Evolutionary conservation across 1,140 invertebrate genomes (phyloP).

Genomic region (Zaprionus ghesquierei): DNA sequence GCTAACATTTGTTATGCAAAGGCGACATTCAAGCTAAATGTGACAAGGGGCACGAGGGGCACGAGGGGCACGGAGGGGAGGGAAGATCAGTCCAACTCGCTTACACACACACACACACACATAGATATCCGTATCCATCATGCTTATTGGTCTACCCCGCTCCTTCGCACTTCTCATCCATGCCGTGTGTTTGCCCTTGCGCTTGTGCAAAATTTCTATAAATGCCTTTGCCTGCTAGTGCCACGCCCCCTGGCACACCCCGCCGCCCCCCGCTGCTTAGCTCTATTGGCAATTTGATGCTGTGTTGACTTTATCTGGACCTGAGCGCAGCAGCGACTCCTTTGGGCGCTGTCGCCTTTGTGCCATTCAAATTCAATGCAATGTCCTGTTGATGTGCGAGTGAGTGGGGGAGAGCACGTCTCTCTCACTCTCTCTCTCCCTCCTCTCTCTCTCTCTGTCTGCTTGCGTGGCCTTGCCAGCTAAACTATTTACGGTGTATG

Average conservation of each 20-base stretch:
- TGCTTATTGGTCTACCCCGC: slow-evolving; percentile 43
- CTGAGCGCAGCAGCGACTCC: slow-evolving; percentile 15
- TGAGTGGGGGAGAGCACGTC: background rate
- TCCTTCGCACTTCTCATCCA: background rate
- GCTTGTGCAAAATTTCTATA: slow-evolving; percentile 63
- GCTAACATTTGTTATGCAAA: slow-evolving; percentile 77
- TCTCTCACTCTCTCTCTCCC: too few relatives aligned
- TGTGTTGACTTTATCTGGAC: slow-evolving; percentile 43
- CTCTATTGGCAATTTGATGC: slow-evolving; percentile 45
- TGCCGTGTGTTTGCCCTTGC: slow-evolving; percentile 34
- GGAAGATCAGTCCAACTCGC: background rate
- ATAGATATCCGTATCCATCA: slow-evolving; percentile 56
- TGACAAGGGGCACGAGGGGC: slow-evolving; percentile 6
- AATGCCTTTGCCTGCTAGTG: slow-evolving; percentile 42
- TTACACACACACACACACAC: background rate
- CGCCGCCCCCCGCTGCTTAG: background rate
- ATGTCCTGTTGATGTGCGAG: slow-evolving; percentile 32
- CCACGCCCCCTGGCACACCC: background rate
- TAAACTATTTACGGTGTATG: slow-evolving; percentile 63
- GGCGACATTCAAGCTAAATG: slow-evolving; percentile 71
- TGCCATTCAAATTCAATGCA: slow-evolving; percentile 72
- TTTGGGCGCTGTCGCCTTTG: slow-evolving; percentile 35
- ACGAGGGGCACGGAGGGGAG: background rate
- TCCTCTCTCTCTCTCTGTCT: background rate
- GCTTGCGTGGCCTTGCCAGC: slow-evolving; percentile 45